These are phyloP conservation scores for Tapera naevia DNA, from an alignment of 2,797 vertebrate genomes.

Conservation along the genomic window DNA sequence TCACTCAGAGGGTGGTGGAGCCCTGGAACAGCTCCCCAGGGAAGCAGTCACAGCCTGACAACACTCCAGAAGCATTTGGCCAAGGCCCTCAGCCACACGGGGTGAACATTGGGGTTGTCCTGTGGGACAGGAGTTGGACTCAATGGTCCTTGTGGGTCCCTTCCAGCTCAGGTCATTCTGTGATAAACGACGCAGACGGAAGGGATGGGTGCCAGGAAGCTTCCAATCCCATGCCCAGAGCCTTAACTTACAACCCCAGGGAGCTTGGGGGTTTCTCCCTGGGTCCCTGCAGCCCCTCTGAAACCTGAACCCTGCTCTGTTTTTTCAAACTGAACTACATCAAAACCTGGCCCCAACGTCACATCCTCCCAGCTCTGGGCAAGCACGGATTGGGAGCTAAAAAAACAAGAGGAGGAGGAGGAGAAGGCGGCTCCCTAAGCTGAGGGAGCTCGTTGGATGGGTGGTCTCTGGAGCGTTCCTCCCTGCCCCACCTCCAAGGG, in stretches of 20 bases:
- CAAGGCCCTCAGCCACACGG: no score
- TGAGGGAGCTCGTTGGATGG: not conserved
- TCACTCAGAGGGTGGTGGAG: no score
- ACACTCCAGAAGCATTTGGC: no score
- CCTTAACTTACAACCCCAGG: accelerated
- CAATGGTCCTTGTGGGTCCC: no score
- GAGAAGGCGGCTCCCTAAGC: not conserved
- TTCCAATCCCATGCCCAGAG: accelerated
- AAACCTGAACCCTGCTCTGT: not conserved
- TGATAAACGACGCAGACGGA: accelerated
- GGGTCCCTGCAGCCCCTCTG: not conserved
- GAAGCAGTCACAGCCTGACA: no score
- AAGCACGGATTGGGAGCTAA: not conserved
- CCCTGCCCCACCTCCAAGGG: constrained; percentile 38
- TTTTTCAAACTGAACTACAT: not conserved
- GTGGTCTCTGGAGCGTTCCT: constrained; percentile 49
- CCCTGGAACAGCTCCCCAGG: no score
- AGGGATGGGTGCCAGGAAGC: not conserved
- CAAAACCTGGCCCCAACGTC: not conserved
- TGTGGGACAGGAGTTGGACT: no score
- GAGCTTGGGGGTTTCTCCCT: no score
- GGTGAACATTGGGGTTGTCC: no score
- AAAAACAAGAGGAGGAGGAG: not conserved
- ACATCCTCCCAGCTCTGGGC: not conserved
- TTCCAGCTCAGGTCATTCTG: no score